Conservation (phyloP, 92 coral and sea anemone genomes). For the Ricordea florida region DNA sequence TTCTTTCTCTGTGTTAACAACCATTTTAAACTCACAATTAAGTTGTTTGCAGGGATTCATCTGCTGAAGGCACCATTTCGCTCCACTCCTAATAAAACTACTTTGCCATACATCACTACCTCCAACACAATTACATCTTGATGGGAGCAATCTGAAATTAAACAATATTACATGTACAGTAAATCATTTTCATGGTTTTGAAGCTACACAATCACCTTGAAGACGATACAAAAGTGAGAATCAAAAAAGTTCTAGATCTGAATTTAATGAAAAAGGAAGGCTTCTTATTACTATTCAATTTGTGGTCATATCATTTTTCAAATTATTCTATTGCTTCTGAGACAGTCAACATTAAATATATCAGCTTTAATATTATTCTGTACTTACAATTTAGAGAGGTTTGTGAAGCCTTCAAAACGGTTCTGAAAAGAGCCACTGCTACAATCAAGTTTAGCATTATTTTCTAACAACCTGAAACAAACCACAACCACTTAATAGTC, state of each 20-base stretch:
- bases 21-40: constrained; percentile 58
- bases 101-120: constrained; percentile 61
- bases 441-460: constrained; percentile 52
- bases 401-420: constrained; percentile 61
- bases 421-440: background rate
- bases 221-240: background rate
- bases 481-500: background rate
- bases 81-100: background rate
- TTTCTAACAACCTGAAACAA: constrained; percentile 43
- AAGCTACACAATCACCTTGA: background rate
- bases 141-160: constrained; percentile 46
- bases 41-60: constrained; percentile 43
- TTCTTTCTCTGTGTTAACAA: background rate
- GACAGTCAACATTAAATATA: background rate
- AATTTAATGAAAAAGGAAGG: too few relatives aligned
- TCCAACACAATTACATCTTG: constrained; percentile 69
- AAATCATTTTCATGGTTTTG: background rate
- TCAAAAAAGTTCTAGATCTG: too few relatives aligned
- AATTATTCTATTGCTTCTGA: background rate
- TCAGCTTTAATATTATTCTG: background rate
- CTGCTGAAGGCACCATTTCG: constrained; percentile 54
- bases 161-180: background rate
- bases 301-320: background rate
- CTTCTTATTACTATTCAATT: too few relatives aligned
- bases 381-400: constrained; percentile 56